These are phyloP conservation scores for Talpa occidentalis DNA, from an alignment of 2,113 vertebrate genomes.

Conservation along the genomic window DNA sequence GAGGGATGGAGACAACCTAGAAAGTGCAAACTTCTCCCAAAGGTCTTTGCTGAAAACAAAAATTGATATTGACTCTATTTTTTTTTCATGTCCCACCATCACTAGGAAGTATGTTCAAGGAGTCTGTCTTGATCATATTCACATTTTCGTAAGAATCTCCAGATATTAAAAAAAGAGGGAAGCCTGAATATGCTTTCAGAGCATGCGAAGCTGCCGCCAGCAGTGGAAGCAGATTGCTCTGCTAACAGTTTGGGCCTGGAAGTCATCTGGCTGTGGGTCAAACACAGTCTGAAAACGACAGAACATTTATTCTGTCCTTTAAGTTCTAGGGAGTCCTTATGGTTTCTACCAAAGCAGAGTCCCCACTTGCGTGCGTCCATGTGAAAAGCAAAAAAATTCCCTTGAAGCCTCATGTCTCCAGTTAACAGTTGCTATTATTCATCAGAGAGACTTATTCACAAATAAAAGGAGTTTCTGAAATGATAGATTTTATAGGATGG, in stretches of 20 bases:
- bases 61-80: neutral
- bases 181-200: neutral
- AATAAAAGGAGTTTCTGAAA: neutral
- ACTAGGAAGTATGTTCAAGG: neutral
- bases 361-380: too few relatives aligned
- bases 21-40: neutral
- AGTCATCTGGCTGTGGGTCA: neutral
- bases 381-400: neutral
- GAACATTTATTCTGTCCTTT: too few relatives aligned
- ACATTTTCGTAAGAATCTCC: neutral
- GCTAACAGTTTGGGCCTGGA: neutral
- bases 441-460: neutral
- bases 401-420: neutral
- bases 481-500: neutral
- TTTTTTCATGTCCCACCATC: neutral
- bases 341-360: neutral
- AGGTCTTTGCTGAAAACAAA: neutral
- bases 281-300: too few relatives aligned
- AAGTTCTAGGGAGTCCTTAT: too few relatives aligned
- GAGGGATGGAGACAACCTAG: accelerated
- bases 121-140: neutral
- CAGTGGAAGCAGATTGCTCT: neutral
- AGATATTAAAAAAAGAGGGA: neutral
- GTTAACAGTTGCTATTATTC: neutral
- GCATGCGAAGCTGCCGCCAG: neutral